Evolutionary conservation across 2,888 invertebrate species (phyloP), one percentile per base, ranked within the genome.

Genomic region (Leuctra nigra): DNA sequence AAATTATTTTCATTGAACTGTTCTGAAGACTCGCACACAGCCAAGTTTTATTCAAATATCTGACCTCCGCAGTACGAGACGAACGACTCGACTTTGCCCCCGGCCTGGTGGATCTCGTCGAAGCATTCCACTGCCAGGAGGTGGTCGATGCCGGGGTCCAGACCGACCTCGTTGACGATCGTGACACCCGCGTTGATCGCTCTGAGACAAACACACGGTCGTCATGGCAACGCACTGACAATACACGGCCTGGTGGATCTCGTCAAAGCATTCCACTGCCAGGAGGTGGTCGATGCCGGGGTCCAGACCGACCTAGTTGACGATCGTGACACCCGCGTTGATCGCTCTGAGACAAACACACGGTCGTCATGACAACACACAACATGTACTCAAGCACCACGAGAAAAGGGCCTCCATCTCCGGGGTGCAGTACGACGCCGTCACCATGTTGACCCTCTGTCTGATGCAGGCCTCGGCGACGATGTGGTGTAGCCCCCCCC

Each of bases 81-180:
- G 68, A 97, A 99, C 0, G 96, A 96, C 59, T 90, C 91, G 11
- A 98, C 82, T 68, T 91, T 85, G 41, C 96, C 98, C 2, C 97
- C 98, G 47, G 83, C 84, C 59, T 81, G 84, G 67, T 91, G 87
- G 11, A 92, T 85, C 65, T 95, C 89, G 69, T 98, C 94, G 66
- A 99, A 95, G 69, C 94, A 95, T 70, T 99, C 96, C 73, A 98
- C 80, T 0, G 99, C 99, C 55, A 99, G 73, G 63, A 99, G 78
- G 72, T 99, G 99, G 72, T 97, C 96, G 63, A 96, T 95, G n/a
- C 98, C 99, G 0, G 99, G 99, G 70, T 99, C 99, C 25, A 99
- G 77, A 0, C 99, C 99, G 0, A 96, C 87, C 75, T 99, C 99
- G 69, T 98, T 99, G 61, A 99, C 76, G 39, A 99, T 80, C 0